phyloP scores from a whole-genome alignment of 2,888 invertebrate species.

The Drosophila anomelani region DNA sequence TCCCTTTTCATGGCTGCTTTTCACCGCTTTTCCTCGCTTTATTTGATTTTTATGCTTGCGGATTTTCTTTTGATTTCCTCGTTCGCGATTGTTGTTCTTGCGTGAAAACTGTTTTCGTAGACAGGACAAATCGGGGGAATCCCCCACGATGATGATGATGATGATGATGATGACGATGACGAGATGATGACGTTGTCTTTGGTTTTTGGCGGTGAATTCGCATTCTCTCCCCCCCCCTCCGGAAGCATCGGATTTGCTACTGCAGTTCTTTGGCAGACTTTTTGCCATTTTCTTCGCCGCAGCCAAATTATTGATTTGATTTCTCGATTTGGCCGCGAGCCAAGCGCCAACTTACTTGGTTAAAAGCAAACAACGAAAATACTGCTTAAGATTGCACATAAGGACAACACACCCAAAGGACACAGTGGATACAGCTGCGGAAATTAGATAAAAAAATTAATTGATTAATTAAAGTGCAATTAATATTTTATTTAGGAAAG shows the following conservation, averaged over 20 bases:
- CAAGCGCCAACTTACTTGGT: constrained; percentile 61
- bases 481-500: neutral
- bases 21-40: constrained; percentile 36
- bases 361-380: constrained; percentile 53
- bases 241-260: constrained; percentile 3
- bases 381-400: constrained; percentile 58
- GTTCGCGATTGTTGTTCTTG: constrained; percentile 36
- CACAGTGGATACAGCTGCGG: neutral
- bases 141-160: constrained; percentile 49
- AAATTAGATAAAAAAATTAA: neutral
- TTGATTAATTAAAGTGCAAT: neutral
- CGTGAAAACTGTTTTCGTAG: constrained; percentile 54
- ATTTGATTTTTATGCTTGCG: constrained; percentile 74
- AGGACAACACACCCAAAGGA: constrained; percentile 7
- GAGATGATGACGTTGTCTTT: constrained; percentile 37
- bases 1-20: constrained; percentile 69
- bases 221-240: neutral
- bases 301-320: constrained; percentile 69
- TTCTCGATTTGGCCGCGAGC: constrained; percentile 65
- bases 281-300: constrained; percentile 30
- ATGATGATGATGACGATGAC: constrained; percentile 39
- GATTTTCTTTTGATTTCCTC: constrained; percentile 65
- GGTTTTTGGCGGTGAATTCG: constrained; percentile 19
- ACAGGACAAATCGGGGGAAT: constrained; percentile 76
- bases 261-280: constrained; percentile 36